These are phyloP conservation scores for Andrena praecox DNA, from an alignment of 2,888 invertebrate species.

Conservation along the genomic window DNA sequence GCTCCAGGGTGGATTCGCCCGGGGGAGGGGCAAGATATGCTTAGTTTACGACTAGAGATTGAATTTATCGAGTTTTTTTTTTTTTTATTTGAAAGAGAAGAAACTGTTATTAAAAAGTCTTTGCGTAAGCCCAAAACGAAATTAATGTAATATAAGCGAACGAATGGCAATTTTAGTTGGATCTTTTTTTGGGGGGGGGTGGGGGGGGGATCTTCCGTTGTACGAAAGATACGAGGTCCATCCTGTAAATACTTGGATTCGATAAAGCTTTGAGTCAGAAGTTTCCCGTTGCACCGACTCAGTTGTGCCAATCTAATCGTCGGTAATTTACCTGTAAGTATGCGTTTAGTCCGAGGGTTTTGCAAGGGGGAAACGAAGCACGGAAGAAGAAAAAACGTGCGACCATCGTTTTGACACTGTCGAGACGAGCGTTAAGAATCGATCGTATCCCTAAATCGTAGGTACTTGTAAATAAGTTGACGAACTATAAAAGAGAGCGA, in stretches of 20 bases:
- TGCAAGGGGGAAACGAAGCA: constrained; percentile 4
- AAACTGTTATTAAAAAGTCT: neutral
- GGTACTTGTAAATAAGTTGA: constrained; percentile 72
- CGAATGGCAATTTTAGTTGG: constrained; percentile 9
- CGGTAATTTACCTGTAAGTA: constrained; percentile 36
- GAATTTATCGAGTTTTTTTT: constrained; percentile 18
- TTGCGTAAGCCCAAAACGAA: neutral
- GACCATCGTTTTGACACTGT: constrained; percentile 4
- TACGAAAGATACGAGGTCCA: neutral
- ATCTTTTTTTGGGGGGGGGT: neutral
- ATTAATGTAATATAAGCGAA: constrained; percentile 7
- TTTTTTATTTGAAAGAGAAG: constrained; percentile 1
- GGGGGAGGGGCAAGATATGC: neutral
- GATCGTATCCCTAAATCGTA: constrained; percentile 69
- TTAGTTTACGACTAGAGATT: constrained; percentile 35
- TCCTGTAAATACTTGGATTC: constrained; percentile 36
- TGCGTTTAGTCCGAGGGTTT: constrained; percentile 34
- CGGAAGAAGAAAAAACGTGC: neutral
- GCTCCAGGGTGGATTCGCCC: constrained; percentile 29
- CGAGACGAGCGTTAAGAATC: constrained; percentile 39
- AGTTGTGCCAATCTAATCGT: constrained; percentile 56
- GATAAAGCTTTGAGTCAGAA: constrained; percentile 23
- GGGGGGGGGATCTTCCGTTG: neutral
- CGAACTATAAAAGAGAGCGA: constrained; percentile 38
- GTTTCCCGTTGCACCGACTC: constrained; percentile 54